Conservation (phyloP, 2,113 vertebrate genomes). For the Pogona vitticeps region DNA sequence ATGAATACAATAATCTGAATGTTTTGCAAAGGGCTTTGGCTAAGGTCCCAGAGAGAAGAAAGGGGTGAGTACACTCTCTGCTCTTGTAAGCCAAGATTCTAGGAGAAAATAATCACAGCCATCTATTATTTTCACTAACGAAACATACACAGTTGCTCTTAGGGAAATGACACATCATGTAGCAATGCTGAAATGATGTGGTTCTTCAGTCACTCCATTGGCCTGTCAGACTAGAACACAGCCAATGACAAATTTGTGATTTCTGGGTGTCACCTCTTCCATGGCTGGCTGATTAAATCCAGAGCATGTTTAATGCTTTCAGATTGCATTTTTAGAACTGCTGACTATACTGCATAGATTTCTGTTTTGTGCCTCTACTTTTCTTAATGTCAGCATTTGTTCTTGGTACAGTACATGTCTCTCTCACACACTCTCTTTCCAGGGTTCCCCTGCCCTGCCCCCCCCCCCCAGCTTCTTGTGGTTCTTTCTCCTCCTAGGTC, state of each 20-base stretch:
- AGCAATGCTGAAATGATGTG: neutral
- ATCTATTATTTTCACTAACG: neutral
- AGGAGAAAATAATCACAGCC: neutral
- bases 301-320: constrained; percentile 35
- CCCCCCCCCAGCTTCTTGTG: neutral
- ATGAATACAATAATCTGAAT: neutral
- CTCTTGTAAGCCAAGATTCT: constrained; percentile 1
- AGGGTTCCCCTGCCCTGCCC: neutral
- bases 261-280: constrained; percentile 45
- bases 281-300: constrained; percentile 27
- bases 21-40: neutral
- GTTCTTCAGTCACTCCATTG: constrained; percentile 4
- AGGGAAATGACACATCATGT: neutral
- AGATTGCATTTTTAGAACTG: neutral
- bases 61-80: neutral
- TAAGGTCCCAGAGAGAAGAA: neutral
- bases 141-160: neutral
- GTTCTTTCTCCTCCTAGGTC: neutral
- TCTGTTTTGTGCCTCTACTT: constrained; percentile 9
- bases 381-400: neutral
- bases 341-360: constrained; percentile 19
- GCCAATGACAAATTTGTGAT: constrained; percentile 26
- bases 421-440: too few relatives aligned
- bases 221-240: neutral
- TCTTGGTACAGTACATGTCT: constrained; percentile 12